phyloP scores from a whole-genome alignment of 2,888 invertebrate genomes.

The Pachymerium ferrugineum region DNA sequence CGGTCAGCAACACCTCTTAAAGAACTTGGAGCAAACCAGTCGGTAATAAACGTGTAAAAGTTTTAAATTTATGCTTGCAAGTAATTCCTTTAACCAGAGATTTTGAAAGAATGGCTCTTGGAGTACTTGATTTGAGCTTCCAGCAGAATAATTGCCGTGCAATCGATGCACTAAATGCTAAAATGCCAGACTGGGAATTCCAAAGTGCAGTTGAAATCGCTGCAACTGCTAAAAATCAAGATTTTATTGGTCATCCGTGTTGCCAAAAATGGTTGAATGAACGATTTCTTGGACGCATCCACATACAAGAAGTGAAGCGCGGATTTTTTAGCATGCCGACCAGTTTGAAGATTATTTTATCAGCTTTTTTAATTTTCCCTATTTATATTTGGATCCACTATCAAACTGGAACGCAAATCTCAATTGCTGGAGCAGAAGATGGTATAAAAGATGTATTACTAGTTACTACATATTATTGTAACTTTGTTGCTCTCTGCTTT shows the following conservation, averaged over 20 bases:
- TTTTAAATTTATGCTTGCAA: background rate
- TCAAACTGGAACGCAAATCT: constrained; percentile 35
- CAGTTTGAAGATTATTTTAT: constrained; percentile 44
- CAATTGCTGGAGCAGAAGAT: constrained; percentile 28
- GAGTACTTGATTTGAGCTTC: constrained; percentile 39
- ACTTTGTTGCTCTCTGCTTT: no score
- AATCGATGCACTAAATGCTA: constrained; percentile 39
- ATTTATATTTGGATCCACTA: constrained; percentile 40
- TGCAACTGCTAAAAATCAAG: constrained; percentile 38
- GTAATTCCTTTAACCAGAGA: constrained; percentile 40
- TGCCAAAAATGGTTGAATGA: constrained; percentile 47
- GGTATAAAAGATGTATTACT: background rate
- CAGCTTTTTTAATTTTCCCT: constrained; percentile 39
- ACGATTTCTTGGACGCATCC: constrained; percentile 44
- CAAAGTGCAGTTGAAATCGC: constrained; percentile 40
- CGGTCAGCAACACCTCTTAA: constrained; percentile 42
- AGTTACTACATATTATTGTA: no score
- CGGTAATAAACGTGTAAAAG: background rate
- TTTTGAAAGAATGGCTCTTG: constrained; percentile 45
- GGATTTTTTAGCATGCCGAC: constrained; percentile 43
- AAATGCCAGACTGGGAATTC: constrained; percentile 38
- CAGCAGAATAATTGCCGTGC: constrained; percentile 38
- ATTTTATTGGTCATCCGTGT: constrained; percentile 46
- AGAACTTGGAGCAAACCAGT: constrained; percentile 41
- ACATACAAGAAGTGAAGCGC: constrained; percentile 43